Conservation (phyloP, 64 coral and sea anemone species). For the Anthopleura sola region DNA sequence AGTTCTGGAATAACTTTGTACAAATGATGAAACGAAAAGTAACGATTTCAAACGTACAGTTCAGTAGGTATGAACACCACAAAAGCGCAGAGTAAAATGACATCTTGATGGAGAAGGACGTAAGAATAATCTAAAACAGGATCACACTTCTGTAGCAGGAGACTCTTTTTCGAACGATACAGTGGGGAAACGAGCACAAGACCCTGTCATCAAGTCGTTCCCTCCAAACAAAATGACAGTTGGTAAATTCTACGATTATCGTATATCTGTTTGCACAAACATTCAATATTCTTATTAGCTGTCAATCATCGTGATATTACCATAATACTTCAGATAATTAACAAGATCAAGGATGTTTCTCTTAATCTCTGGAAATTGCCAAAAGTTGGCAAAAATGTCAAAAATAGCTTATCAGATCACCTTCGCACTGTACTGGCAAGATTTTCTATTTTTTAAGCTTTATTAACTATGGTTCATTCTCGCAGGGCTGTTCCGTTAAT, state of each 20-base stretch:
- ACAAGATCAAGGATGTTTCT: neutral
- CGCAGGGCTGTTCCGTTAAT: neutral
- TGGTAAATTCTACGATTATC: neutral
- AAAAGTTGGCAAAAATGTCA: neutral
- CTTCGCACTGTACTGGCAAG: neutral
- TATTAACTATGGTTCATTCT: neutral
- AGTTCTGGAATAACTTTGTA: neutral
- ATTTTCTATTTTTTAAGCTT: neutral
- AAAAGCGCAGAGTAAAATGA: neutral
- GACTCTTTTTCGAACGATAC: neutral
- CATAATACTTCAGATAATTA: neutral
- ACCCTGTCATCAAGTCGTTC: neutral
- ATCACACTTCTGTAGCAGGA: neutral
- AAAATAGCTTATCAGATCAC: neutral
- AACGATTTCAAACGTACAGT: neutral
- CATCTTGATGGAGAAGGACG: neutral
- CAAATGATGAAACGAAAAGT: neutral
- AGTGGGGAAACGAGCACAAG: neutral
- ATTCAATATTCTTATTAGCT: neutral
- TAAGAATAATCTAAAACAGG: neutral
- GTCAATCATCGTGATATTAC: neutral
- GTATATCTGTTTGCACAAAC: neutral
- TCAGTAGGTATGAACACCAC: neutral
- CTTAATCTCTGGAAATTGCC: neutral
- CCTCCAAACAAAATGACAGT: slow-evolving; percentile 5